A percentile compares a stretch with the other conserved stretches of the same genome.
Evolutionary conservation across 2,888 invertebrate species (phyloP).

Genomic region (Papilio protenor): DNA sequence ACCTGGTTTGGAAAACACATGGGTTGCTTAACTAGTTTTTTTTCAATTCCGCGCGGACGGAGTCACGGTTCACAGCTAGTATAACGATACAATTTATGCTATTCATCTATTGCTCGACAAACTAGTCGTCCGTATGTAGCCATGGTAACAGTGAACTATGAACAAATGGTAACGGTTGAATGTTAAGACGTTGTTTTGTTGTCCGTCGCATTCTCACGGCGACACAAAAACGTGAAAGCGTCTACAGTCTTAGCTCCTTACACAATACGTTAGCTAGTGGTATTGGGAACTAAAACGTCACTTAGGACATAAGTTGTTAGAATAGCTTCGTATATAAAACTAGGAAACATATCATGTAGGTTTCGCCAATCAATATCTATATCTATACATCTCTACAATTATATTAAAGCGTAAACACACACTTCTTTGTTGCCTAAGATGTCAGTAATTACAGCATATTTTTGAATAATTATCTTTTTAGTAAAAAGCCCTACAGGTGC

Average conservation of each 20-base stretch:
- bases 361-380: no score
- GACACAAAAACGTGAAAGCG: slow-evolving; percentile 36
- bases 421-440: no score
- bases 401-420: no score
- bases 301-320: not conserved
- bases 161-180: slow-evolving; percentile 40
- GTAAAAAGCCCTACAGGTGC: no score
- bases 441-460: no score
- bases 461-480: no score
- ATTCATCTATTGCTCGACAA: not conserved
- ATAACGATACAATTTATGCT: no score
- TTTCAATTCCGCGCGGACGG: no score
- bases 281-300: not conserved
- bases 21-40: no score
- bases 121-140: slow-evolving; percentile 6
- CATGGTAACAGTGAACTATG: slow-evolving; percentile 26
- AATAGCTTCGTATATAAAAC: not conserved
- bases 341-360: not conserved
- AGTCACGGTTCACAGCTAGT: no score
- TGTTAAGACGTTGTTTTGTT: slow-evolving; percentile 26
- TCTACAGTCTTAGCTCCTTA: not conserved
- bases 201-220: slow-evolving; percentile 24
- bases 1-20: no score
- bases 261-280: slow-evolving; percentile 8
- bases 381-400: no score